Conservation (phyloP, 64 coral and sea anemone species). For the Pachyseris speciosa region DNA sequence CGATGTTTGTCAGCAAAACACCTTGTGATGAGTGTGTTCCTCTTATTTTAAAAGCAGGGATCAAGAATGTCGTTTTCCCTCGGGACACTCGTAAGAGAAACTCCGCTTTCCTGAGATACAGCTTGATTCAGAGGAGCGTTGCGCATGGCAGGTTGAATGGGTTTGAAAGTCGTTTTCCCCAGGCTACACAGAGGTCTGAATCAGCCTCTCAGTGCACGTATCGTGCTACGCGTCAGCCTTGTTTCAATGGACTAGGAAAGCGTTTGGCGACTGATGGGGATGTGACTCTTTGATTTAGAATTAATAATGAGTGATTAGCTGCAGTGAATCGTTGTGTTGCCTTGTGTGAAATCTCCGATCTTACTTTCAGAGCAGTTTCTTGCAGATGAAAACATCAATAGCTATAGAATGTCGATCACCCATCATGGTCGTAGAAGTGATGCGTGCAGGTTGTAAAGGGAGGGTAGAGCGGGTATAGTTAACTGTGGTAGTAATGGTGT, state of each 20-base stretch:
- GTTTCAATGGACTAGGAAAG: background rate
- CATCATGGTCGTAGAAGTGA: no score
- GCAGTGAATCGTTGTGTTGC: background rate
- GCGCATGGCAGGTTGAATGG: constrained; percentile 9
- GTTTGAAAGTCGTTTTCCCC: constrained; percentile 20
- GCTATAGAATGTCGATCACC: no score
- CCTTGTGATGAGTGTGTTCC: constrained; percentile 81
- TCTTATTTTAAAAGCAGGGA: constrained; percentile 66
- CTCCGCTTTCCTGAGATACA: constrained; percentile 30
- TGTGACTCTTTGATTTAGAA: background rate
- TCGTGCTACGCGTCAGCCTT: background rate
- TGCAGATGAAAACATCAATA: no score
- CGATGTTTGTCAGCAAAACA: constrained; percentile 83
- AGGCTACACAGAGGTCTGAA: background rate
- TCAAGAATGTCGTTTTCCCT: constrained; percentile 75
- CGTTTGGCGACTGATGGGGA: background rate
- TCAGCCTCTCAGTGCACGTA: background rate
- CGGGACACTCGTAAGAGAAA: constrained; percentile 17
- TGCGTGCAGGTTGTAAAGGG: no score
- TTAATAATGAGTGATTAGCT: no score
- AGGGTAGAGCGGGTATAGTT: no score
- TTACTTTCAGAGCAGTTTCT: no score
- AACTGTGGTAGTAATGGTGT: no score
- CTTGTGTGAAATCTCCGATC: no score
- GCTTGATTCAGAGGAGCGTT: constrained; percentile 31